Conservation (phyloP, 2,797 vertebrate genomes). For the Alauda arvensis region DNA sequence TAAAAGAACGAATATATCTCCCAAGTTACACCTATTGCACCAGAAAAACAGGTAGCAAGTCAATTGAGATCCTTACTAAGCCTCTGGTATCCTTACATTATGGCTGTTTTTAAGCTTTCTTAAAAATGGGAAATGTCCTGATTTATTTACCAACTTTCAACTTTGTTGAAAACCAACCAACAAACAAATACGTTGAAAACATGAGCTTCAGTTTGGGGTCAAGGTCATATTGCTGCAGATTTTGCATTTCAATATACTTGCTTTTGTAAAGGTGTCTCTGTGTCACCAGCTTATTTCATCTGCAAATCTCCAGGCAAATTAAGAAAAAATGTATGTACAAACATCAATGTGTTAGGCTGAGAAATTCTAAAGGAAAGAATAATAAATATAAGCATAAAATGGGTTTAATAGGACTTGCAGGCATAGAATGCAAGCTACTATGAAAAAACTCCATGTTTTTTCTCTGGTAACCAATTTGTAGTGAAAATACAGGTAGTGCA, state of each 20-base stretch:
- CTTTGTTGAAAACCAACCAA: not conserved
- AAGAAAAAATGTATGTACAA: not conserved
- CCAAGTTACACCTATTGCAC: not conserved
- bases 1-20: not conserved
- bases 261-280: not conserved
- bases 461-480: not conserved
- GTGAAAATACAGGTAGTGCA: not conserved
- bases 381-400: not conserved
- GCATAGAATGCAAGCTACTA: not conserved
- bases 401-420: not conserved
- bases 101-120: not conserved
- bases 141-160: not conserved
- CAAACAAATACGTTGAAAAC: not conserved
- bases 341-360: not conserved
- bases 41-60: not conserved
- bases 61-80: not conserved
- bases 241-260: not conserved
- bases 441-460: not conserved
- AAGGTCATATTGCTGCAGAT: not conserved
- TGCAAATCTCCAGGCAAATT: not conserved
- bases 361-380: not conserved
- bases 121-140: not conserved
- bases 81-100: not conserved
- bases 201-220: not conserved
- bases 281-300: not conserved